Conservation (phyloP, 2,797 vertebrate species). For the Megalops cyprinoides region DNA sequence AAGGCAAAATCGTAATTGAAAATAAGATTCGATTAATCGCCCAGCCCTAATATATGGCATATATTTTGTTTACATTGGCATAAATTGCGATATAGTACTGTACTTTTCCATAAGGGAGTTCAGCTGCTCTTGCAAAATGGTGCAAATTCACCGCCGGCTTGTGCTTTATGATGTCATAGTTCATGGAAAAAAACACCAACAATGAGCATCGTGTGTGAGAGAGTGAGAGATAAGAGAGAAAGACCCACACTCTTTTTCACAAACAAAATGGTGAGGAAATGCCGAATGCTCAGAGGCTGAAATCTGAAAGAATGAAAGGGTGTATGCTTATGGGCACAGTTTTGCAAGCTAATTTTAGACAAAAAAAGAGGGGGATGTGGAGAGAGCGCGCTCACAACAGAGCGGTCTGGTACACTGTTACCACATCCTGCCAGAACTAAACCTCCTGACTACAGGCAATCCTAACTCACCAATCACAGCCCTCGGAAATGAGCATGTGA, state of each 20-base stretch:
- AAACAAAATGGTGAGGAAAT: not conserved
- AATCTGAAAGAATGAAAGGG: not conserved
- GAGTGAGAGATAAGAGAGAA: not conserved
- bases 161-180: not conserved
- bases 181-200: not conserved
- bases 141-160: not conserved
- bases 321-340: constrained; percentile 7
- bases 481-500: not conserved
- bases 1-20: too few species aligned
- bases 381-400: not conserved
- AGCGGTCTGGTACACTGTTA: not conserved
- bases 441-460: not conserved
- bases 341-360: constrained; percentile 23
- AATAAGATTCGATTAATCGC: too few species aligned
- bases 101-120: too few species aligned
- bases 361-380: constrained; percentile 1
- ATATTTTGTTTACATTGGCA: too few species aligned
- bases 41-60: too few species aligned
- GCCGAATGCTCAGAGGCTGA: constrained; percentile 33
- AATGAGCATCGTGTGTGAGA: too few species aligned
- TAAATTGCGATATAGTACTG: too few species aligned
- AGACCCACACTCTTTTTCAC: not conserved
- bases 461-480: not conserved
- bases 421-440: constrained; percentile 28
- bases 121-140: too few species aligned